phyloP scores from a whole-genome alignment of 2,888 invertebrate species.

The Calliopum simillimum region DNA sequence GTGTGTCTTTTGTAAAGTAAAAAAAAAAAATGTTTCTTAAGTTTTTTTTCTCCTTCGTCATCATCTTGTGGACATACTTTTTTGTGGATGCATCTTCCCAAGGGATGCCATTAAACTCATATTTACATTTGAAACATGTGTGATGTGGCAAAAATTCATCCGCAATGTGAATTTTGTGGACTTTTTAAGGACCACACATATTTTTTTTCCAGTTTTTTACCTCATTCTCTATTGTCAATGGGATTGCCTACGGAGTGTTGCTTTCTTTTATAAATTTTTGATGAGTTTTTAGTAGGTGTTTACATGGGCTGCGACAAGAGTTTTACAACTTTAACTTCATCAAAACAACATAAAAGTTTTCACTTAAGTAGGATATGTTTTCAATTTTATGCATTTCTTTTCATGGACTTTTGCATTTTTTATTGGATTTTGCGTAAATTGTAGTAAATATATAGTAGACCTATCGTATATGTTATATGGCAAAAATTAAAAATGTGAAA shows the following conservation, averaged over 20 bases:
- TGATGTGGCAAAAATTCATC: conserved; percentile 33
- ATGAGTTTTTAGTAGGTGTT: conserved; percentile 22
- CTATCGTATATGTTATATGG: no score
- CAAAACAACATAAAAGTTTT: no score
- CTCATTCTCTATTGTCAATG: conserved; percentile 14
- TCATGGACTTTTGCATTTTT: no score
- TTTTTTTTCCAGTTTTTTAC: not conserved
- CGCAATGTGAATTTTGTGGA: conserved; percentile 16
- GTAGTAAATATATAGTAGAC: no score
- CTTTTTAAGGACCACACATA: not conserved
- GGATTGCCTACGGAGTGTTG: conserved; percentile 23
- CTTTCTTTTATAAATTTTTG: conserved; percentile 9
- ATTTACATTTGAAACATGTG: conserved; percentile 38
- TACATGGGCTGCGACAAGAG: conserved; percentile 16
- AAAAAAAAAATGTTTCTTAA: conserved; percentile 23
- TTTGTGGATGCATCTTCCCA: conserved; percentile 20
- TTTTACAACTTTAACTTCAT: conserved; percentile 9
- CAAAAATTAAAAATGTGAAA: no score
- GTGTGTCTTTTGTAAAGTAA: not conserved
- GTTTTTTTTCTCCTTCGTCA: no score
- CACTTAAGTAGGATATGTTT: no score
- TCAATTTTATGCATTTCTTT: no score
- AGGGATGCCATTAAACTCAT: conserved; percentile 38
- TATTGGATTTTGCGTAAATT: no score
- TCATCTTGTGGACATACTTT: conserved; percentile 16